Percentiles rank a stretch among this genome's conserved stretches.
phyloP scores from a whole-genome alignment of 2,113 vertebrate genomes.

The Scomber scombrus region DNA sequence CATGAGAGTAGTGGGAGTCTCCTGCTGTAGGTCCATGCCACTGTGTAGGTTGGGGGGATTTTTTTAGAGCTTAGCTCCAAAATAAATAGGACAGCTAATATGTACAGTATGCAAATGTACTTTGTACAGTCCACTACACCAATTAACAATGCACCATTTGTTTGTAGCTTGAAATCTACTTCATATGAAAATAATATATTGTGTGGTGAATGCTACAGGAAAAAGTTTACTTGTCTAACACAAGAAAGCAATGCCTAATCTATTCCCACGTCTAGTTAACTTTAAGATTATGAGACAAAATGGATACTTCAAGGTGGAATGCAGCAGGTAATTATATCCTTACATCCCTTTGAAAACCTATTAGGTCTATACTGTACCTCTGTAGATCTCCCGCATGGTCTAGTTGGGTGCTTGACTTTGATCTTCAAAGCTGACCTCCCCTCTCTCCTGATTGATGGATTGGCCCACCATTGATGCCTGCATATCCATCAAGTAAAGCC shows the following conservation, averaged over 20 bases:
- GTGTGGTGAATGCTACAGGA: neutral
- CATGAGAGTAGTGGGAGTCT: constrained; percentile 60
- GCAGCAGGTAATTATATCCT: constrained; percentile 66
- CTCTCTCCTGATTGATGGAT: constrained; percentile 79
- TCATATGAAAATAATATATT: neutral
- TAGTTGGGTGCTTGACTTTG: constrained; percentile 74
- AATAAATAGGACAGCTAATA: neutral
- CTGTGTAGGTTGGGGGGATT: neutral
- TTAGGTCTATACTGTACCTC: constrained; percentile 60
- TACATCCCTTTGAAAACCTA: constrained; percentile 61
- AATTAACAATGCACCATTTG: neutral
- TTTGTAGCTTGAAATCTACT: neutral
- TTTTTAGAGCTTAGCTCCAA: neutral
- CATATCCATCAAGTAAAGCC: constrained; percentile 82
- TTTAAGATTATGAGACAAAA: constrained; percentile 63
- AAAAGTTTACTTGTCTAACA: neutral
- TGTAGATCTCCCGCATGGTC: constrained; percentile 43
- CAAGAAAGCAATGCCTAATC: constrained; percentile 27
- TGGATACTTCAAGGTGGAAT: constrained; percentile 70
- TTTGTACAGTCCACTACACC: neutral
- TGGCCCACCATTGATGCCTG: constrained; percentile 70
- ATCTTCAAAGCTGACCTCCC: constrained; percentile 85
- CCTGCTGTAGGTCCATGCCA: constrained; percentile 21
- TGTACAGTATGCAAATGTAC: neutral
- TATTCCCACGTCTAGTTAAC: constrained; percentile 73